phyloP scores from a whole-genome alignment of 2,888 invertebrate genomes.

The Metallyticus violacea region DNA sequence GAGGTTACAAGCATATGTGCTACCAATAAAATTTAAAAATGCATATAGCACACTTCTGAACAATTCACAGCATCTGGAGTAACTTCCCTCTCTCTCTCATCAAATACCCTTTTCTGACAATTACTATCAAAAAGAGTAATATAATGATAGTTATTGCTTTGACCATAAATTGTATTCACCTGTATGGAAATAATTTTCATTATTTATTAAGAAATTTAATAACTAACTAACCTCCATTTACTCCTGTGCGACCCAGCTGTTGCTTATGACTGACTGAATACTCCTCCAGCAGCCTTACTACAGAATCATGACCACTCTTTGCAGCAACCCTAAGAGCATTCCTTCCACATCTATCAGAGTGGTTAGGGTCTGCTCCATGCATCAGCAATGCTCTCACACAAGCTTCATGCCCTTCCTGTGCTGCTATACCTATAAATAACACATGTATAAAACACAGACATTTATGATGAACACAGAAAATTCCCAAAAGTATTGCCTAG shows the following conservation, averaged over 20 bases:
- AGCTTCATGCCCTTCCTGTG: slow-evolving; percentile 92
- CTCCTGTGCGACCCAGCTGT: slow-evolving; percentile 40
- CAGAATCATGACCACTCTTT: slow-evolving; percentile 85
- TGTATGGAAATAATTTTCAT: too few species aligned
- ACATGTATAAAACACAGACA: background rate
- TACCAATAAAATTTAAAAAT: too few species aligned
- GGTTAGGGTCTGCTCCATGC: slow-evolving; percentile 81
- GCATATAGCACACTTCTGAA: too few species aligned
- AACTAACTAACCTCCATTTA: slow-evolving; percentile 38
- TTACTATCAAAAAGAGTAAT: too few species aligned
- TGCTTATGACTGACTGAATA: slow-evolving; percentile 37
- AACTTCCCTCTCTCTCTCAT: too few species aligned
- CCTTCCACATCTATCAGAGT: slow-evolving; percentile 82
- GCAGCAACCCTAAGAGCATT: slow-evolving; percentile 87
- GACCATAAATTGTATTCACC: too few species aligned
- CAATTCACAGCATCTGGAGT: too few species aligned
- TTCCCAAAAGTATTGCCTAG: too few species aligned
- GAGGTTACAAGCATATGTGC: too few species aligned
- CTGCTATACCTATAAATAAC: slow-evolving; percentile 71
- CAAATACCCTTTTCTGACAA: too few species aligned
- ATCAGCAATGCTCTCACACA: slow-evolving; percentile 81
- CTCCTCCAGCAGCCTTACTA: slow-evolving; percentile 70
- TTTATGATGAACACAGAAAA: too few species aligned
- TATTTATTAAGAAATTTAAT: background rate
- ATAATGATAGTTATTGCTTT: too few species aligned